These are phyloP conservation scores for Synanthedon tipuliformis DNA, from an alignment of 2,888 invertebrate genomes.

Conservation along the genomic window DNA sequence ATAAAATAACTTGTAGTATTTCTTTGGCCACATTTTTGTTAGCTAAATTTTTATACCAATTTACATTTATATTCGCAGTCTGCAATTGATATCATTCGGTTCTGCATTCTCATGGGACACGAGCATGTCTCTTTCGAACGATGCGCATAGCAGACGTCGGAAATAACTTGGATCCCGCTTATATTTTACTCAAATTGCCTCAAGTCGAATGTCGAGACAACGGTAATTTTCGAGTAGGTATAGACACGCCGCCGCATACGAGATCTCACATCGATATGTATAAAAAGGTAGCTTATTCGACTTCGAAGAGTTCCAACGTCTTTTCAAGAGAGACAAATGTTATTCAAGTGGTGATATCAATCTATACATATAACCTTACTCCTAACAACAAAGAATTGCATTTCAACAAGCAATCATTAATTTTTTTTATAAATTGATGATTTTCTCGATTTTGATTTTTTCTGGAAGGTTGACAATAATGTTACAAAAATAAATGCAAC, in stretches of 20 bases:
- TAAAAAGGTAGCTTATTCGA: too few species aligned
- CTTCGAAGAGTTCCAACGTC: too few species aligned
- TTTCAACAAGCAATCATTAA: too few species aligned
- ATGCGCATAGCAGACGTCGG: neutral
- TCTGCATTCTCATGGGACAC: neutral
- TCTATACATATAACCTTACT: too few species aligned
- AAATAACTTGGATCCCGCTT: neutral
- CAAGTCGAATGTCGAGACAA: neutral
- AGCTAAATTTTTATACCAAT: neutral
- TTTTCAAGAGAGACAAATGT: too few species aligned
- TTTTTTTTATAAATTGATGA: too few species aligned
- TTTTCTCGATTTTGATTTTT: too few species aligned
- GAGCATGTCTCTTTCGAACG: neutral
- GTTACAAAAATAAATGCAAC: too few species aligned
- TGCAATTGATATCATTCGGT: neutral
- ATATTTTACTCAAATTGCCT: neutral
- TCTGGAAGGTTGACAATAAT: too few species aligned
- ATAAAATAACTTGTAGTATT: neutral
- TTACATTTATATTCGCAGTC: neutral
- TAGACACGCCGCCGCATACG: neutral
- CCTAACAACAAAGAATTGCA: too few species aligned
- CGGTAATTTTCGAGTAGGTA: neutral
- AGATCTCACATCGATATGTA: too few species aligned
- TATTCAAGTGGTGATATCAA: too few species aligned
- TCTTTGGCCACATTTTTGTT: neutral